Conservation (phyloP, 2,113 vertebrate genomes). For the Hylia prasina region DNA sequence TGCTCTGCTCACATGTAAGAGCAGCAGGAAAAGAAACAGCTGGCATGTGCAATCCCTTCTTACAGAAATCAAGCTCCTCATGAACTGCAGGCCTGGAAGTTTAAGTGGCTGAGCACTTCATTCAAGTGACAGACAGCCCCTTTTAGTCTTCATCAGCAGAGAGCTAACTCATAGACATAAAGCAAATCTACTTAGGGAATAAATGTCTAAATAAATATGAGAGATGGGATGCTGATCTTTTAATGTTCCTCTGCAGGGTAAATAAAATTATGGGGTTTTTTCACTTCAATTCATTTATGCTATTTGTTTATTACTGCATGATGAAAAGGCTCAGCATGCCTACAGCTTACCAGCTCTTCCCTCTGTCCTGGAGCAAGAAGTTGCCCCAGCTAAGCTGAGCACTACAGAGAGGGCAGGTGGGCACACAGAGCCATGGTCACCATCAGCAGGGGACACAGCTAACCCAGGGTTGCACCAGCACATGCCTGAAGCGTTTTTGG, state of each 20-base stretch:
- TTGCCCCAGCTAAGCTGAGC: neutral
- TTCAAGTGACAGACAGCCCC: neutral
- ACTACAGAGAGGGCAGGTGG: neutral
- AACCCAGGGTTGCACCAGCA: neutral
- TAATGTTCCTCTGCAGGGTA: neutral
- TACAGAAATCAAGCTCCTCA: neutral
- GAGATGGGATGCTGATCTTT: conserved; percentile 1
- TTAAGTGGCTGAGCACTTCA: neutral
- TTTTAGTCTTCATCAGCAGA: conserved; percentile 6
- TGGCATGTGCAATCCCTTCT: neutral
- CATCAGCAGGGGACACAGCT: neutral
- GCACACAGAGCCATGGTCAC: neutral
- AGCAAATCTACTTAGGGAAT: conserved; percentile 34
- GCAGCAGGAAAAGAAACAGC: neutral
- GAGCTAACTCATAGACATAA: neutral
- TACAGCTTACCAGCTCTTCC: neutral
- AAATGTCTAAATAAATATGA: conserved; percentile 41
- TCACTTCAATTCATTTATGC: conserved; percentile 9
- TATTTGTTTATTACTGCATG: neutral
- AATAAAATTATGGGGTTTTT: neutral
- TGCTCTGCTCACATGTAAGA: neutral
- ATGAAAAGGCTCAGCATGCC: neutral
- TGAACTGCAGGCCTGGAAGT: neutral
- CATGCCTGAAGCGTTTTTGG: neutral
- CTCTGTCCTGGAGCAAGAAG: neutral